Conservation (phyloP, 2,888 invertebrate species). For the Furcula furcula region DNA sequence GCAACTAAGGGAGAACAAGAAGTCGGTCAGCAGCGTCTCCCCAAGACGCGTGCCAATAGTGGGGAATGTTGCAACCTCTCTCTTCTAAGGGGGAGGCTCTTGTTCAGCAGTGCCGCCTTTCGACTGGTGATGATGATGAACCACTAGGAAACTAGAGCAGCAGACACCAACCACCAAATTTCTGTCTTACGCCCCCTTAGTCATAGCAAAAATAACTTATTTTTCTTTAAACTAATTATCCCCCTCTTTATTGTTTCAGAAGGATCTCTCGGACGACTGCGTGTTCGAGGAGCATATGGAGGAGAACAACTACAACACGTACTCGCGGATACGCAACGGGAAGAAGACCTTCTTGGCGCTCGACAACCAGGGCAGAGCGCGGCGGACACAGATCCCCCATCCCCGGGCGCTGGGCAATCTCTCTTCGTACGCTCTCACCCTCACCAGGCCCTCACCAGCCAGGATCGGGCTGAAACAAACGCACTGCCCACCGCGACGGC, state of each 20-base stretch:
- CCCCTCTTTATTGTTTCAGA: conserved; percentile 85
- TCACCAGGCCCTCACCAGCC: conserved; percentile 61
- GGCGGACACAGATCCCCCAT: conserved; percentile 87
- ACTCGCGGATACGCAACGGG: conserved; percentile 86
- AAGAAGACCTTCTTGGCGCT: conserved; percentile 89
- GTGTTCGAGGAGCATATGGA: conserved; percentile 93
- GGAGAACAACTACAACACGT: conserved; percentile 92
- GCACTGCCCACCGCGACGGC: conserved; percentile 64
- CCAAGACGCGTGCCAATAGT: no score
- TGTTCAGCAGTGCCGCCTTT: no score
- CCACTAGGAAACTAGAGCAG: no score
- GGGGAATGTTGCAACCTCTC: no score
- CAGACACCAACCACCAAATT: no score
- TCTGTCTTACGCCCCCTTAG: no score
- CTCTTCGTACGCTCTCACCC: conserved; percentile 87
- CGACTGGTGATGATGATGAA: no score
- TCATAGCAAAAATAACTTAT: neutral
- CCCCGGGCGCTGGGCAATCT: conserved; percentile 86
- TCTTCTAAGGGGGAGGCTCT: no score
- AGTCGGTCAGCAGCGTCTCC: no score
- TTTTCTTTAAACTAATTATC: conserved; percentile 29
- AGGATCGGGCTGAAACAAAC: conserved; percentile 59
- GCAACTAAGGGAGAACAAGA: no score
- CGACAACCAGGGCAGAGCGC: conserved; percentile 86
- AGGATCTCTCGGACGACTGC: conserved; percentile 91